These are phyloP conservation scores for Brenthis ino DNA, from an alignment of 2,888 invertebrate genomes.

Conservation along the genomic window DNA sequence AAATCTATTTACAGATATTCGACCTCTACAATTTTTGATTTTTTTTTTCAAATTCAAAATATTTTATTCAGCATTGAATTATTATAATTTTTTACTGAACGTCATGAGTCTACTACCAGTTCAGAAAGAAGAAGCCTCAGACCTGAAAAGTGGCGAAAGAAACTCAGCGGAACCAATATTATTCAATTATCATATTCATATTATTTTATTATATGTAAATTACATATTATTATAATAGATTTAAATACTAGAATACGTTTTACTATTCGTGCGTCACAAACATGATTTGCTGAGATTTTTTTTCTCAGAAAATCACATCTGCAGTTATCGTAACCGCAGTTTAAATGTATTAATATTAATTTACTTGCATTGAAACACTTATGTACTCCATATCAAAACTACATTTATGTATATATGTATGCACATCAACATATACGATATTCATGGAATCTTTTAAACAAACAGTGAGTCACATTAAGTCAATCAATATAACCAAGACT, in stretches of 20 bases:
- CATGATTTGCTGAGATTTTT: constrained; percentile 22
- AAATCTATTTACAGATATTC: too few species aligned
- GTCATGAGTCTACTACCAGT: too few species aligned
- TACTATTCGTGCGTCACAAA: constrained; percentile 33
- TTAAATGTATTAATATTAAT: constrained; percentile 19
- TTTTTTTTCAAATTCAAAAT: too few species aligned
- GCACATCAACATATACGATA: not conserved
- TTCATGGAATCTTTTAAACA: not conserved
- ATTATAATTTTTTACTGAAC: too few species aligned
- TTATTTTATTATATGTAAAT: not conserved
- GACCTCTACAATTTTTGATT: too few species aligned
- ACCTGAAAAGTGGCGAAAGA: too few species aligned
- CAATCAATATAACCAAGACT: constrained; percentile 5
- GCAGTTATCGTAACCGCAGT: constrained; percentile 20
- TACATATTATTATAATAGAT: constrained; percentile 28
- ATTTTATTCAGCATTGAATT: too few species aligned
- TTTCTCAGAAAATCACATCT: constrained; percentile 25
- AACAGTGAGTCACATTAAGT: not conserved
- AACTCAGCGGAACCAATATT: too few species aligned
- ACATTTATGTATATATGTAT: too few species aligned
- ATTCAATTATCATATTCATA: too few species aligned
- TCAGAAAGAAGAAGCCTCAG: too few species aligned
- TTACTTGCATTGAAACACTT: constrained; percentile 1
- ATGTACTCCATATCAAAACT: not conserved
- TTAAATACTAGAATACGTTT: constrained; percentile 29